phyloP scores from a whole-genome alignment of 2,888 invertebrate species.

The Scaptomyza caliginosa region DNA sequence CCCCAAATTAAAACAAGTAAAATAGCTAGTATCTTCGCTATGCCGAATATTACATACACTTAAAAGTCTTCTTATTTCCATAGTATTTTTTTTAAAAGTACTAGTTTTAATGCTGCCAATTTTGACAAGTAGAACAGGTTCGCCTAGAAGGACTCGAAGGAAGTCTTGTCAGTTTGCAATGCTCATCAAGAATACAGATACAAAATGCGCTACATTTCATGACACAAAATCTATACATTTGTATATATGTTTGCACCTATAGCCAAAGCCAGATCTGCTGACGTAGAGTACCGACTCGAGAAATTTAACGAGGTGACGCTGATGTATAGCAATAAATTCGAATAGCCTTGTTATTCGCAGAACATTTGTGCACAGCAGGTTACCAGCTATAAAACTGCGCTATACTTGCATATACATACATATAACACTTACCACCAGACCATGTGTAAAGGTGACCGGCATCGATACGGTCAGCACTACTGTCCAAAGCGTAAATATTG shows the following conservation, averaged over 20 bases:
- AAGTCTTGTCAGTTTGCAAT: no score
- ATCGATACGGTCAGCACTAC: slow-evolving; percentile 89
- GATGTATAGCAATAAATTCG: slow-evolving; percentile 81
- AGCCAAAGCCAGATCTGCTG: slow-evolving; percentile 39
- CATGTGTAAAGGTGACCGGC: slow-evolving; percentile 90
- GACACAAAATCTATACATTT: no score
- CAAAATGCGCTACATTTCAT: no score
- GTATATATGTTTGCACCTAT: slow-evolving; percentile 28
- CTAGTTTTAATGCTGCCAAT: no score
- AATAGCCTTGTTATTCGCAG: slow-evolving; percentile 72
- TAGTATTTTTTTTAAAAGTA: no score
- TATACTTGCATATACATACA: neutral
- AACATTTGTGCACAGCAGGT: slow-evolving; percentile 70
- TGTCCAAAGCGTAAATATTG: slow-evolving; percentile 91
- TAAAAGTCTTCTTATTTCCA: no score
- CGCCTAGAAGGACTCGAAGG: no score
- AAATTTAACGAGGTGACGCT: slow-evolving; percentile 79
- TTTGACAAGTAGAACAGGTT: no score
- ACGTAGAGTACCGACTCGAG: slow-evolving; percentile 54
- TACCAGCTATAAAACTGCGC: slow-evolving; percentile 4
- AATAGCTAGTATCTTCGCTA: no score
- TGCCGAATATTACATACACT: no score
- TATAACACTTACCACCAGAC: slow-evolving; percentile 85
- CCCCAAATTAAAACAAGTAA: slow-evolving; percentile 42
- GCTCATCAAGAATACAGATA: slow-evolving; percentile 24